A percentile compares a stretch with the other conserved stretches of the same genome.
phyloP scores from a whole-genome alignment of 2,797 vertebrate species.

The Rousettus madagascariensis region DNA sequence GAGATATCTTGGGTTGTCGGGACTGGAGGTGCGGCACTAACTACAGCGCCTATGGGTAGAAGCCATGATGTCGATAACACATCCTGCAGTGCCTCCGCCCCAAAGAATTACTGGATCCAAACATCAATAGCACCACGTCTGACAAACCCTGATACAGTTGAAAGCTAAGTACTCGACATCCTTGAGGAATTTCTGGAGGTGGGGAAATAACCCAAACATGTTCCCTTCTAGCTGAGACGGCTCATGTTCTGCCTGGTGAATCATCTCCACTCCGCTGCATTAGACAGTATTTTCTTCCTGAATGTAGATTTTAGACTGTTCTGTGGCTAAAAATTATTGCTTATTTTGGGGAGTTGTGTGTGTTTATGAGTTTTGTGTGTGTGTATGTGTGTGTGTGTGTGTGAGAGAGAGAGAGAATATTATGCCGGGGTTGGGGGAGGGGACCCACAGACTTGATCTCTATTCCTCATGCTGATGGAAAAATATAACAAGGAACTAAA shows the following conservation, averaged over 20 bases:
- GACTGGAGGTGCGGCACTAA: not conserved
- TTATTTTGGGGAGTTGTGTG: not conserved
- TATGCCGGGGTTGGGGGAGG: rapidly evolving
- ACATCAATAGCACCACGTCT: not conserved
- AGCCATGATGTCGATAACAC: not conserved
- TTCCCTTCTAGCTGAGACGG: not conserved
- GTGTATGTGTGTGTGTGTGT: not conserved
- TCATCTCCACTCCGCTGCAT: not conserved
- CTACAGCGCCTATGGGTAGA: not conserved
- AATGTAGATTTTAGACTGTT: not conserved
- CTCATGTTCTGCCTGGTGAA: not conserved
- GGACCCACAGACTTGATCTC: not conserved
- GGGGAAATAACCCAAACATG: not conserved
- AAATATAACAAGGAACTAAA: conserved; percentile 32
- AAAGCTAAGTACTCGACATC: conserved; percentile 10
- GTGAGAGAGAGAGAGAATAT: not conserved
- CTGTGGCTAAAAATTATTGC: not conserved
- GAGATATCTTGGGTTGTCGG: not conserved
- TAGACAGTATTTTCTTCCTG: not conserved
- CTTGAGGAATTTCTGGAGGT: not conserved
- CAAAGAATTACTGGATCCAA: not conserved
- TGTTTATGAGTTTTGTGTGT: not conserved
- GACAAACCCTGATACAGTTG: not conserved
- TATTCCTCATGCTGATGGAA: not conserved
- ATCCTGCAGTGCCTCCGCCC: not conserved